phyloP scores from a whole-genome alignment of 2,797 vertebrate genomes.

The Mormyrus proboscirostris region DNA sequence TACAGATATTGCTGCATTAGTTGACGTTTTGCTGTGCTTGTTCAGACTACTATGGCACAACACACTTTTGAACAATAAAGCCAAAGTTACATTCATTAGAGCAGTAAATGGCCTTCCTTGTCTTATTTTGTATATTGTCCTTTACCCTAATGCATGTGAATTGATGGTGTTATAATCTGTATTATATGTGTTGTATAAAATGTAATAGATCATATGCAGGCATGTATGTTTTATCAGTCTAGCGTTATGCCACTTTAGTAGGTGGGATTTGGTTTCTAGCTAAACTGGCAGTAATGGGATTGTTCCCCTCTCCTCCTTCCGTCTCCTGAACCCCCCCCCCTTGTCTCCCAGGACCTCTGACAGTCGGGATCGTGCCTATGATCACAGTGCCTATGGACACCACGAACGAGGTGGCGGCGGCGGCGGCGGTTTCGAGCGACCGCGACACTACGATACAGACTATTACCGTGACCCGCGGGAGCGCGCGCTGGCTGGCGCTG shows the following conservation, averaged over 20 bases:
- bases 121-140: not conserved
- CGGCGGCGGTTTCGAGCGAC: slow-evolving; percentile 79
- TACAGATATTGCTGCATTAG: not conserved
- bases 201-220: not conserved
- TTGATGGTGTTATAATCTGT: not conserved
- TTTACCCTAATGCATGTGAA: not conserved
- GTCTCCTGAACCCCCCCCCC: slow-evolving; percentile 29
- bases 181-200: not conserved
- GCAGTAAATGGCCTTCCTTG: not conserved
- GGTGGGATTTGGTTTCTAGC: not conserved
- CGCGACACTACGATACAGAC: slow-evolving; percentile 95
- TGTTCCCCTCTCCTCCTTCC: slow-evolving; percentile 32
- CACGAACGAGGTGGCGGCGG: slow-evolving; percentile 80
- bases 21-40: not conserved
- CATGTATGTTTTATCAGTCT: not conserved
- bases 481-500: slow-evolving; percentile 68
- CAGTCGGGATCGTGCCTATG: slow-evolving; percentile 91
- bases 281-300: slow-evolving; percentile 30
- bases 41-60: not conserved
- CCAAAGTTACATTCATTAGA: not conserved
- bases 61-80: not conserved
- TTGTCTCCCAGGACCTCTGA: slow-evolving; percentile 79
- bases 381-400: slow-evolving; percentile 98
- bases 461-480: slow-evolving; percentile 93
- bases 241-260: not conserved